Conservation (phyloP, 2,113 vertebrate genomes). For the Hoplias malabaricus region DNA sequence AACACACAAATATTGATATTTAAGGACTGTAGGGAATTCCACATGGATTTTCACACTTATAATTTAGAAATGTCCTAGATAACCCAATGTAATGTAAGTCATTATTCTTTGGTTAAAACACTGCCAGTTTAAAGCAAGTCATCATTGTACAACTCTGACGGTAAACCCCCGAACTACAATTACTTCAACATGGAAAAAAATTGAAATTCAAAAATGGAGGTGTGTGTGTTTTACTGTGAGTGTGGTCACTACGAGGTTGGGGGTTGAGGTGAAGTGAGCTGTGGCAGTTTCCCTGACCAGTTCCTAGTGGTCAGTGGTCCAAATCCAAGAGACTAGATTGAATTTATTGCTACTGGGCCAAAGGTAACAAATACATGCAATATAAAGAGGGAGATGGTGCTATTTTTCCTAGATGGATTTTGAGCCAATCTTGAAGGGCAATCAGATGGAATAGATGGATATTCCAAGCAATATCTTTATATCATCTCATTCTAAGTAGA, state of each 20-base stretch:
- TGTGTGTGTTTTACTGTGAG: conserved; percentile 30
- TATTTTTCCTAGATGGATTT: conserved; percentile 72
- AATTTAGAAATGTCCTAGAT: no score
- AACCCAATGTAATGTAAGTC: no score
- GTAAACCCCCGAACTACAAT: no score
- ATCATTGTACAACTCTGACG: no score
- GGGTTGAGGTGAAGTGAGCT: conserved; percentile 70
- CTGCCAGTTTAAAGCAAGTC: no score
- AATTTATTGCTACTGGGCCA: conserved; percentile 77
- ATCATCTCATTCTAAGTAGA: conserved; percentile 67
- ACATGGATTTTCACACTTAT: no score
- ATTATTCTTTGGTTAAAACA: no score
- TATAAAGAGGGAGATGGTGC: conserved; percentile 68
- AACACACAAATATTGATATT: no score
- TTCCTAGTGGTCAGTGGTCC: conserved; percentile 73
- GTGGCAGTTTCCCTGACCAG: conserved; percentile 75
- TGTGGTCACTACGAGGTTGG: conserved; percentile 23
- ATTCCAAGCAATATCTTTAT: conserved; percentile 67
- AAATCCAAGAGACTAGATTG: conserved; percentile 73
- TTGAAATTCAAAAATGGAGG: neutral
- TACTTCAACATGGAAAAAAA: neutral
- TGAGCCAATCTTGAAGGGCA: conserved; percentile 68
- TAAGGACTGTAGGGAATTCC: no score
- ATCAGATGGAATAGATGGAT: conserved; percentile 76
- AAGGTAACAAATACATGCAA: conserved; percentile 78